These are phyloP conservation scores for Gorsachius goisagi DNA, from an alignment of 2,113 vertebrate species.

Conservation along the genomic window DNA sequence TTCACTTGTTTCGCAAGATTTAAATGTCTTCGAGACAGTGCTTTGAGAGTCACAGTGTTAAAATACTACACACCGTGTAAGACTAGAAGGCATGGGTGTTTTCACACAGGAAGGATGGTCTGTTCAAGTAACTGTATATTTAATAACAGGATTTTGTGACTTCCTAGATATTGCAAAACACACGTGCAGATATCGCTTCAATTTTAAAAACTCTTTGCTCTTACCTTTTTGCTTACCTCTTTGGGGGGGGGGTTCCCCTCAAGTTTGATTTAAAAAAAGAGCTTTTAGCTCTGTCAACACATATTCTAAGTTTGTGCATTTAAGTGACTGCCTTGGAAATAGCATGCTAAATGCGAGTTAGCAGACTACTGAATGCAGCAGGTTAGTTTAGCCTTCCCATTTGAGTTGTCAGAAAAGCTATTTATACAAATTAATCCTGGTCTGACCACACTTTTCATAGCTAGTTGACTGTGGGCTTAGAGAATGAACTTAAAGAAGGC, in stretches of 20 bases:
- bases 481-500: background rate
- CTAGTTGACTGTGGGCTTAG: background rate
- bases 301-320: fast-evolving
- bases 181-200: background rate
- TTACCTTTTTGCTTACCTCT: background rate
- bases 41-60: background rate
- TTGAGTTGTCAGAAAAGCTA: background rate
- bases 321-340: background rate
- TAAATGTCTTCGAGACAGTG: background rate
- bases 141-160: background rate
- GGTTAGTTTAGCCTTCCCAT: background rate
- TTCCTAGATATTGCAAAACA: background rate
- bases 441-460: background rate
- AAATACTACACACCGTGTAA: background rate
- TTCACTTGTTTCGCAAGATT: background rate
- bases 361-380: background rate
- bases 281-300: background rate
- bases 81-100: background rate
- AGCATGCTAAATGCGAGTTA: background rate
- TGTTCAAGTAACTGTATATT: background rate
- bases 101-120: background rate
- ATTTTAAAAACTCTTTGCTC: background rate
- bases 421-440: background rate
- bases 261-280: background rate
- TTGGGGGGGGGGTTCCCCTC: fast-evolving